Evolutionary conservation across 2,888 invertebrate genomes (phyloP).

Genomic region (Nomada lathburiana): DNA sequence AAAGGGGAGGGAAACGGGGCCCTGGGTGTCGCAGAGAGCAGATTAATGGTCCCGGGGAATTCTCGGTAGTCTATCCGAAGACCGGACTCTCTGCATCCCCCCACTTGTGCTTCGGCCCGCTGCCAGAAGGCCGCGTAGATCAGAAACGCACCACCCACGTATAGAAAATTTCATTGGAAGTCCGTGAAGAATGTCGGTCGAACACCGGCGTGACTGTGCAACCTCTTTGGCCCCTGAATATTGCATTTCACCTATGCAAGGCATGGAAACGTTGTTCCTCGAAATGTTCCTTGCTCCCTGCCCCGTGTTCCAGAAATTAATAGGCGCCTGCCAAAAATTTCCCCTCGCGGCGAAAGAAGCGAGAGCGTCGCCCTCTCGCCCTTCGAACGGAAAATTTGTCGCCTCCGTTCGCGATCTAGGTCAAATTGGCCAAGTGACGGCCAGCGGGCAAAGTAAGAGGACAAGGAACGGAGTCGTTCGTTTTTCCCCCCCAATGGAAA

Average conservation of each 20-base stretch:
- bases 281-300: no score
- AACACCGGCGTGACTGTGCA: neutral
- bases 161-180: conserved; percentile 52
- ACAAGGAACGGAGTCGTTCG: neutral
- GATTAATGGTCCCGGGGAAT: conserved; percentile 83
- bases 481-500: neutral
- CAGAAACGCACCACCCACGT: conserved; percentile 65
- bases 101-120: conserved; percentile 13
- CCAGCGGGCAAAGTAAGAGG: neutral
- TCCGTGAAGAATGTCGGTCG: conserved; percentile 5
- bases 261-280: no score
- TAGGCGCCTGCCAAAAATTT: no score
- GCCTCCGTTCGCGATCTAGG: neutral
- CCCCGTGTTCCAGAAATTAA: no score
- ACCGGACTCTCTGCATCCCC: conserved; percentile 51
- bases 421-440: neutral
- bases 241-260: no score
- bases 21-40: conserved; percentile 80
- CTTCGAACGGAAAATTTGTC: neutral
- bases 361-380: no score
- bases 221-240: neutral
- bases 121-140: conserved; percentile 66
- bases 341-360: no score
- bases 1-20: conserved; percentile 58
- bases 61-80: conserved; percentile 79